phyloP scores from a whole-genome alignment of 2,888 invertebrate species.

The Pseudoips prasinana region DNA sequence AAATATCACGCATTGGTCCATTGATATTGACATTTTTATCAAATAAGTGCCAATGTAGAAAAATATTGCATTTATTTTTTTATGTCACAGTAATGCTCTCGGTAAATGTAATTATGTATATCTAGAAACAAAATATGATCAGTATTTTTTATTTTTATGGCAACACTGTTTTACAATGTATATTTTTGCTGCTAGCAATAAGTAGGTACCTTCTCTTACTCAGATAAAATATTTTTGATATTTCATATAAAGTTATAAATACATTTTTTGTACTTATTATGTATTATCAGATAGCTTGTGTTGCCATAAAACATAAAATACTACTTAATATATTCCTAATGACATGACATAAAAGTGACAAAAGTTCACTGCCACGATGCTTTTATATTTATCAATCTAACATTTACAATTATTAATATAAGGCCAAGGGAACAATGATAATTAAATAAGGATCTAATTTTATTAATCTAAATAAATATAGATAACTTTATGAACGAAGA shows the following conservation, averaged over 20 bases:
- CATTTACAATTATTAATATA: constrained; percentile 21
- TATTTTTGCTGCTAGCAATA: too few relatives aligned
- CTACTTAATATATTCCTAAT: too few relatives aligned
- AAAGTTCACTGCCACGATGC: constrained; percentile 51
- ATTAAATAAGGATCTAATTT: constrained; percentile 22
- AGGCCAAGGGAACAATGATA: constrained; percentile 58
- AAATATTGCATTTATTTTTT: constrained; percentile 44
- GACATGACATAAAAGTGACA: constrained; percentile 15
- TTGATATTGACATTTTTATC: constrained; percentile 9
- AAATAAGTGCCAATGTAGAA: constrained; percentile 38
- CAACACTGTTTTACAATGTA: too few relatives aligned
- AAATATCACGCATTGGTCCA: constrained; percentile 4
- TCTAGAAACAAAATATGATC: too few relatives aligned
- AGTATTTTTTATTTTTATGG: too few relatives aligned
- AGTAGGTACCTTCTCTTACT: too few relatives aligned
- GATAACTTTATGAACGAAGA: constrained; percentile 5
- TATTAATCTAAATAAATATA: constrained; percentile 23
- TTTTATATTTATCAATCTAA: constrained; percentile 38
- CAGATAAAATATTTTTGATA: too few relatives aligned
- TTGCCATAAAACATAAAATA: too few relatives aligned
- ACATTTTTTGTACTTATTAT: too few relatives aligned
- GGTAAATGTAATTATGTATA: too few relatives aligned
- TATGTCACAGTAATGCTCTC: constrained; percentile 5
- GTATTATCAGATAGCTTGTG: too few relatives aligned
- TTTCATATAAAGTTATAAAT: too few relatives aligned